These are phyloP conservation scores for Eudyptes chrysolophus DNA, from an alignment of 2,113 vertebrate genomes.

Conservation along the genomic window DNA sequence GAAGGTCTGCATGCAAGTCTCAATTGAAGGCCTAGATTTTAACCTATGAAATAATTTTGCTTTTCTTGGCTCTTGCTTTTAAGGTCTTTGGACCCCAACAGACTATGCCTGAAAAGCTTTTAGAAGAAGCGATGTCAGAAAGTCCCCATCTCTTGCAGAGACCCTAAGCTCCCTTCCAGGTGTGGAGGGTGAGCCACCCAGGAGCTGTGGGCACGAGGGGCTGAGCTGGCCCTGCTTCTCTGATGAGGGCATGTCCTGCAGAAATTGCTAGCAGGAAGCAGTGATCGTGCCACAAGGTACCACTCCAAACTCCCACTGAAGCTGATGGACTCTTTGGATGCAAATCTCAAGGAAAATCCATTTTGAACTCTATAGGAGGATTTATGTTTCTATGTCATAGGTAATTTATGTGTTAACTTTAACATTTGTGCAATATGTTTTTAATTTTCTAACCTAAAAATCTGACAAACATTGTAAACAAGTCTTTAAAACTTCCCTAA, in stretches of 20 bases:
- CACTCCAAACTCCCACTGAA: neutral
- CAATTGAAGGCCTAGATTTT: neutral
- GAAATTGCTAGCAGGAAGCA: neutral
- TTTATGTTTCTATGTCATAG: neutral
- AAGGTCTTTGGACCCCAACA: neutral
- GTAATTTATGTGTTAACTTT: neutral
- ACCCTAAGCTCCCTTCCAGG: neutral
- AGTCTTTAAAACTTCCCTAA: neutral
- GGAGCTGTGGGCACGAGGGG: neutral
- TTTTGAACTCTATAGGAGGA: neutral
- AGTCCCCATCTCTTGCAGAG: neutral
- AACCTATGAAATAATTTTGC: neutral
- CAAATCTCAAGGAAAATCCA: neutral
- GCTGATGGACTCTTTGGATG: neutral
- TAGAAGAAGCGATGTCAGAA: neutral
- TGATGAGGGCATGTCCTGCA: neutral
- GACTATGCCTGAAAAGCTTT: neutral
- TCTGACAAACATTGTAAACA: neutral
- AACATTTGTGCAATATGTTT: neutral
- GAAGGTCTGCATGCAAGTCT: neutral
- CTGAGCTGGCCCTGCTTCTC: neutral
- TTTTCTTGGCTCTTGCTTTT: neutral
- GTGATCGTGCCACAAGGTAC: neutral
- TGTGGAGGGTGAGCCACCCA: fast-evolving
- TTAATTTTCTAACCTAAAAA: neutral